A percentile compares a stretch with the other conserved stretches of the same genome.
Conservation (phyloP, 2,113 vertebrate species). For the Mesocricetus auratus region DNA sequence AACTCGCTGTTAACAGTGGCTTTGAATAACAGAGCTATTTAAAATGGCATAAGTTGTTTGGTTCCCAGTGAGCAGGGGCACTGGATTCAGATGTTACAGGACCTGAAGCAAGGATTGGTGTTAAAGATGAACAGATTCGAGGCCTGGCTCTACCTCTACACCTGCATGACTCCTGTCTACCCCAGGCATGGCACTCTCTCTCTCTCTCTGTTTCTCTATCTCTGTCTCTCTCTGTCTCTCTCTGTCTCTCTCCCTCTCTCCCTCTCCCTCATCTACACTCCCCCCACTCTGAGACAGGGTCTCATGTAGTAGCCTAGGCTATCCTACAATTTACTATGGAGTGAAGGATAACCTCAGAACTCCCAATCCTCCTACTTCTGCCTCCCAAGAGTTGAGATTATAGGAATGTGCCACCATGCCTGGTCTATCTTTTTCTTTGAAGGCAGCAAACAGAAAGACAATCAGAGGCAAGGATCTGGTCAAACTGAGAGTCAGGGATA, state of each 20-base stretch:
- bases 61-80: neutral
- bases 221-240: no score
- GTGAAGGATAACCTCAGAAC: neutral
- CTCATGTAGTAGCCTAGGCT: neutral
- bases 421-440: neutral
- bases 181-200: rapidly evolving
- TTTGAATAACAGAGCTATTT: neutral
- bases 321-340: neutral
- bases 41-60: neutral
- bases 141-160: neutral
- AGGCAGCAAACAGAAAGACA: neutral
- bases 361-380: neutral
- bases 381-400: neutral
- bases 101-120: neutral
- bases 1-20: neutral
- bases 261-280: no score
- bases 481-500: neutral
- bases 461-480: neutral
- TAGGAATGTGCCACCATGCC: neutral
- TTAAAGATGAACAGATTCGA: neutral
- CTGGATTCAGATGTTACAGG: neutral
- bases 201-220: no score
- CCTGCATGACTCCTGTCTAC: neutral
- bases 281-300: neutral
- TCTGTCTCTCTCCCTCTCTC: neutral